These are phyloP conservation scores for Mungos mungo DNA, from an alignment of 2,113 vertebrate species.

Conservation along the genomic window DNA sequence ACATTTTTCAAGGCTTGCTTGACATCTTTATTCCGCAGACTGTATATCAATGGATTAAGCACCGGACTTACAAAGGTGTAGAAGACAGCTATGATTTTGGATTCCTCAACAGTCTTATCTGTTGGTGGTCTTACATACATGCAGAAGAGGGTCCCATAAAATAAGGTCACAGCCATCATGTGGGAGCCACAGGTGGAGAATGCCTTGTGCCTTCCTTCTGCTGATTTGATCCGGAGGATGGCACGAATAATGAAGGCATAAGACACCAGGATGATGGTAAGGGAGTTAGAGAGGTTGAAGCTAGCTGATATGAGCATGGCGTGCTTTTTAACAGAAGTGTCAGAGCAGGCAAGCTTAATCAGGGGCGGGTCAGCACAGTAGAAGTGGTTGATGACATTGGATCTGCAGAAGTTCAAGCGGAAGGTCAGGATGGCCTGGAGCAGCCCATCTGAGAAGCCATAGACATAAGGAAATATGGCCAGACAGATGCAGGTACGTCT, in stretches of 20 bases:
- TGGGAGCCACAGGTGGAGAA: conserved; percentile 79
- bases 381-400: no score
- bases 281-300: conserved; percentile 55
- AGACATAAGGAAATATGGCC: conserved; percentile 52
- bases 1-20: conserved; percentile 51
- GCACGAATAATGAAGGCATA: conserved; percentile 46
- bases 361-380: no score
- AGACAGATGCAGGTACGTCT: neutral
- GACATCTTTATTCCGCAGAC: conserved; percentile 65
- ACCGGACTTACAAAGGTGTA: conserved; percentile 62
- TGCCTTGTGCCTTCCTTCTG: conserved; percentile 48
- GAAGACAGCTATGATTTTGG: conserved; percentile 66
- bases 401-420: neutral
- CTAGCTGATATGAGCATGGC: conserved; percentile 62
- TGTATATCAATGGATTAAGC: conserved; percentile 65
- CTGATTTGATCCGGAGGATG: conserved; percentile 56
- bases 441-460: conserved; percentile 67
- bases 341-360: no score
- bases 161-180: conserved; percentile 44
- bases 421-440: conserved; percentile 69
- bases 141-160: conserved; percentile 73
- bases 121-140: conserved; percentile 60
- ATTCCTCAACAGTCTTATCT: conserved; percentile 65
- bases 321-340: conserved; percentile 45
- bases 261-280: conserved; percentile 65